phyloP scores from a whole-genome alignment of 2,113 vertebrate genomes.

The Helogale parvula region DNA sequence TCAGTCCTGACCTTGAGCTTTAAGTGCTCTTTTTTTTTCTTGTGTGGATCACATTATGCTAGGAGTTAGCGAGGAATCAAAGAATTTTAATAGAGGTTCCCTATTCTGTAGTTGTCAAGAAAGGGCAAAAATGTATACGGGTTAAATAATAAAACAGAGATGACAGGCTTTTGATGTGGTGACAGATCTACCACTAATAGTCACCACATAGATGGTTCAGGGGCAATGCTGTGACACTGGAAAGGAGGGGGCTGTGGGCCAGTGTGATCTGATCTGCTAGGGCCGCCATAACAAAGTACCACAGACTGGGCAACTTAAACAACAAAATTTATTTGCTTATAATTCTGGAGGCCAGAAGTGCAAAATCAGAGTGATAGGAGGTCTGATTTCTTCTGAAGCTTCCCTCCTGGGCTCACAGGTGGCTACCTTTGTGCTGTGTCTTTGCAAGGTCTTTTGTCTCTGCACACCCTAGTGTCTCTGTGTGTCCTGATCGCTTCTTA shows the following conservation, averaged over 20 bases:
- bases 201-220: neutral
- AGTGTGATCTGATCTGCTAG: rapidly evolving
- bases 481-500: neutral
- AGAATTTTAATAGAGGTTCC: neutral
- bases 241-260: neutral
- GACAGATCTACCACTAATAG: neutral
- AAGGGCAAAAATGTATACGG: neutral
- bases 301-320: neutral
- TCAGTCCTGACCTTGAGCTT: neutral
- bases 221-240: neutral
- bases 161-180: neutral
- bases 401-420: neutral
- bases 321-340: neutral
- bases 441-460: neutral
- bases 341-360: neutral
- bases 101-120: neutral
- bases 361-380: neutral
- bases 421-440: neutral
- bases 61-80: neutral
- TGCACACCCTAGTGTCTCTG: neutral
- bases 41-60: neutral
- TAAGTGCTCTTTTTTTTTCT: neutral
- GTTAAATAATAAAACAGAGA: neutral
- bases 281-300: neutral
- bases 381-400: neutral